Conservation (phyloP, 1,140 invertebrate species). For the Gonatopus flavifemur region DNA sequence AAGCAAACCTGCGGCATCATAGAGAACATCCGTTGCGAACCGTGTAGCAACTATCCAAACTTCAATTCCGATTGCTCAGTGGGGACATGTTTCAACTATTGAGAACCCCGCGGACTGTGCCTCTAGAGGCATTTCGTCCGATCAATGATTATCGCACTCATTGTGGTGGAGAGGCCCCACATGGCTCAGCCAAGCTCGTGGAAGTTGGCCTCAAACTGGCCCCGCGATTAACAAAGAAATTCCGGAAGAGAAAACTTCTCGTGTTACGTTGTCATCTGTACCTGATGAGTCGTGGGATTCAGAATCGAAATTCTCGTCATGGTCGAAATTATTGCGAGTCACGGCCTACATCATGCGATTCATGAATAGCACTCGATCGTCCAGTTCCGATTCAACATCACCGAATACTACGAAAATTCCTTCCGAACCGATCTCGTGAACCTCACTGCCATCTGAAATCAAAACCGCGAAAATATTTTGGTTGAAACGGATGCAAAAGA, state of each 20-base stretch:
- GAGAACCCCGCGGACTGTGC: constrained; percentile 41
- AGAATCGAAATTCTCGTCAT: constrained; percentile 4
- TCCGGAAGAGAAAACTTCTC: neutral
- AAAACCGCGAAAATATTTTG: too few species aligned
- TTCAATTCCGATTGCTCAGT: constrained; percentile 19
- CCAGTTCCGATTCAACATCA: too few species aligned
- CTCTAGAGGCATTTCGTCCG: constrained; percentile 21
- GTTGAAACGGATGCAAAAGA: too few species aligned
- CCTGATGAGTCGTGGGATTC: too few species aligned
- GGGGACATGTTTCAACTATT: constrained; percentile 29
- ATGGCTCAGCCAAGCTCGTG: too few species aligned
- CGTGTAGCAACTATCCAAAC: constrained; percentile 36
- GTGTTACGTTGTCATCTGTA: neutral
- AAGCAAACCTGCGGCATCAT: constrained; percentile 8
- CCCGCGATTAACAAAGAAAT: neutral
- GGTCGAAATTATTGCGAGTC: neutral
- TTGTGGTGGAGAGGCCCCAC: constrained; percentile 34
- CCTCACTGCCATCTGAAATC: too few species aligned
- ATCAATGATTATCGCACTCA: constrained; percentile 1
- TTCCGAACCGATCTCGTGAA: too few species aligned
- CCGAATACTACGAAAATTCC: too few species aligned
- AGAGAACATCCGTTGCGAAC: constrained; percentile 23
- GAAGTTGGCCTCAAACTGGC: neutral
- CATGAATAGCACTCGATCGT: too few species aligned
- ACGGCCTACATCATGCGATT: neutral